Base-by-base conservation (phyloP, 2,888 invertebrate species). In the Ischnus inquisitorius region DNA sequence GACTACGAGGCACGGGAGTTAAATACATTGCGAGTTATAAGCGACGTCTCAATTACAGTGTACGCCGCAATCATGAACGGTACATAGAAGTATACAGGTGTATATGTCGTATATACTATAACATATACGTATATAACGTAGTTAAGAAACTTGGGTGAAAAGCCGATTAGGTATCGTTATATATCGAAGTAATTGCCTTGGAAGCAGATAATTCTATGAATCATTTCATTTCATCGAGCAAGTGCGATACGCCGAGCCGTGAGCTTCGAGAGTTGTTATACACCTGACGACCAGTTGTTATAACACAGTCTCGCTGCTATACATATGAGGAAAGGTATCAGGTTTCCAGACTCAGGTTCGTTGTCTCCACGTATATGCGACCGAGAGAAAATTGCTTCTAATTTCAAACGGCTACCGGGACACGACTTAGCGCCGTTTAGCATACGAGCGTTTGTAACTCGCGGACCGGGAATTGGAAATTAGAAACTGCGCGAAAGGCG, bases 391-490 rank as follows among this genome's bases (percentile, higher is more conserved):
- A 84, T 84, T 84, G 78, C 81, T 84, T 69, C 84, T 79, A 74
- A 74, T 85, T 84, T 54, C 82, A 85, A 85, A 82, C 65, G 78
- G 60, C 39, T 62, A 62, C 80, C 83, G 69, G 78, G 68, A 67
- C 34, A 34, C 48, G 64, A 84, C 72, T 84, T 84, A 84, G 81
- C 84, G 75, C 75, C 69, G 69, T 81, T 84, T 84, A 84, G 74
- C 84, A 51, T 60, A 76, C 39, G 19, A 34, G 34, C 34, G 34
- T 34, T 51, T 19, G 14, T n/a, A 28, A 34, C 43, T 34, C 51
- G 39, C 25, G 39, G 67, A n/a, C 75, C 8, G 46, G 57, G 67
- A 76, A 83, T 79, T 48, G 62, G 51, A 80, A 80, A 83, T 83
- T 80, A 77, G 72, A 83, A 79, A 84, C 75, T 74, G 34, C 71